Evolutionary conservation across 2,888 invertebrate species (phyloP), one percentile per base, ranked within the genome.

Genomic region (Lampropteryx suffumata): DNA sequence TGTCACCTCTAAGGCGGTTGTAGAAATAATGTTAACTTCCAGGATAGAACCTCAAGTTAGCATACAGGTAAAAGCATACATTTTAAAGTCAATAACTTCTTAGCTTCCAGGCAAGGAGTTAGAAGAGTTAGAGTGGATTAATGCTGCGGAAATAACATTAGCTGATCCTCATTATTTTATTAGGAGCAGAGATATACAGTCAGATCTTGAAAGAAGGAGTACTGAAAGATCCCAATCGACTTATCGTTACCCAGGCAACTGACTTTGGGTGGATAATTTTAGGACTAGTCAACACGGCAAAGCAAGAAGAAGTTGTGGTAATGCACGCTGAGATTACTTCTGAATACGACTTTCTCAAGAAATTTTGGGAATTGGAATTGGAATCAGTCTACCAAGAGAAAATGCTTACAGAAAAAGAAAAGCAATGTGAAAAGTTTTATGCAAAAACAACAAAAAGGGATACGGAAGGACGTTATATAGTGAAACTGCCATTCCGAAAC

Each of bases 331-430:
- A 37, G 9, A 51, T 51, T 5, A 21, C 21, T 21, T 3, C 21
- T 3, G 21, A 21, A 7, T 41, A 60, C 7, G 59, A 62, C 2
- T 9, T 59, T 1, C 24, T 62, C 1, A 57, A 55, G 21, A 44
- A 10, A 11, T 64, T 64, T 50, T 66, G 63, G 65, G 62, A 65
- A 24, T 1, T 66, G 3, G 67, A 68, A 47, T 36, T 58, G 0
- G 60, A 64, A 21, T 32, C 21, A 5, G 21, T 13, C 9, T n/a
- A 14, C 4, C 9, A 1, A 7, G 21, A 21, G 5, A 57, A 42
- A 28, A 13, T 45, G 2, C 47, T 61, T 2, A 57, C 62, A 2
- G 24, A n/a, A 1, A 61, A 63, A 39, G 63, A 65, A 30, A 34
- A 55, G 21, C 24, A 6, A 1, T 67, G 61, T 32, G 62, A 65